phyloP scores from a whole-genome alignment of 2,113 vertebrate species.

The Antigone vipio region DNA sequence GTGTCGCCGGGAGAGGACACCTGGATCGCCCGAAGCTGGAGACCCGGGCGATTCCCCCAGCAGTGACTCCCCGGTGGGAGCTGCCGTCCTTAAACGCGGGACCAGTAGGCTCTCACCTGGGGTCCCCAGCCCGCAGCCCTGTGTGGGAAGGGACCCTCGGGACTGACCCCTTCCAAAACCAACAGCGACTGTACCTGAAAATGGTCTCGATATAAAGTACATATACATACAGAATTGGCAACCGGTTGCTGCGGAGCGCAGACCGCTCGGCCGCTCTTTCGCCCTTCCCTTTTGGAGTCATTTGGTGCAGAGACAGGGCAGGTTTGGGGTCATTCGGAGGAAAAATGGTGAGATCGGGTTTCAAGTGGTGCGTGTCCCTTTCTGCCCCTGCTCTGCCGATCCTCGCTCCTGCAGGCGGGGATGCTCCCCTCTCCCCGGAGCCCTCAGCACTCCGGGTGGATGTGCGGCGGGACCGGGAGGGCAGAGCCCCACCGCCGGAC shows the following conservation, averaged over 20 bases:
- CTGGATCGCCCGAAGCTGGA: not conserved
- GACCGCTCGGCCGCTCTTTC: not conserved
- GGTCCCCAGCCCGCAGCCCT: not conserved
- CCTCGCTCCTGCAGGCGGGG: not conserved
- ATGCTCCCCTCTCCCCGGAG: not conserved
- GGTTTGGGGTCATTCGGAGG: not conserved
- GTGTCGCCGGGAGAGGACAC: not conserved
- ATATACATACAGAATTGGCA: accelerated
- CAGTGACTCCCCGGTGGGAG: not conserved
- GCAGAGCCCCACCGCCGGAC: not conserved
- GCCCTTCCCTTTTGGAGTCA: not conserved
- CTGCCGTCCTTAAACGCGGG: not conserved
- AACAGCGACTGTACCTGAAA: not conserved
- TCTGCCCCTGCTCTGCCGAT: not conserved
- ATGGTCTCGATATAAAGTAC: not conserved
- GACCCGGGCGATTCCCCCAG: not conserved
- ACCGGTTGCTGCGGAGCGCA: not conserved
- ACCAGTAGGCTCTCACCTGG: not conserved
- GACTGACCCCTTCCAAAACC: not conserved
- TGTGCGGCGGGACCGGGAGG: not conserved
- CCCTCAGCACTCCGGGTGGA: not conserved
- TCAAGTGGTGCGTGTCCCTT: not conserved
- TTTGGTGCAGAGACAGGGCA: not conserved
- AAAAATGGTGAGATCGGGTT: not conserved
- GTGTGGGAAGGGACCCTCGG: not conserved